Evolutionary conservation across 2,797 vertebrate genomes (phyloP).

Genomic region (Amniataba percoides): DNA sequence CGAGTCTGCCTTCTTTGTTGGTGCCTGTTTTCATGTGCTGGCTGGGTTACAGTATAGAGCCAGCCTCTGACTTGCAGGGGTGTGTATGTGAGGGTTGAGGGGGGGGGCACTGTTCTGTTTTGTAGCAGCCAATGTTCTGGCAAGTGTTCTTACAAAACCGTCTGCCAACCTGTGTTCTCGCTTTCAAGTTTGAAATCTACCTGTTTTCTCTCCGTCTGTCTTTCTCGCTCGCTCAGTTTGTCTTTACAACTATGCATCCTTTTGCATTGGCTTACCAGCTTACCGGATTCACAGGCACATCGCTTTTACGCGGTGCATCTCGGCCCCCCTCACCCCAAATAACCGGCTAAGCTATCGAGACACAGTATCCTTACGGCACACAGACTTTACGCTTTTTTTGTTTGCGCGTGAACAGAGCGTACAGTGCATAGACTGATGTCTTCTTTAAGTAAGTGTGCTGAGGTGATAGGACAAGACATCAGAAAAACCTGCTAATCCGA

Average conservation of each 20-base stretch:
- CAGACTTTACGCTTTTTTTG: conserved; percentile 54
- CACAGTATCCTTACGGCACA: conserved; percentile 74
- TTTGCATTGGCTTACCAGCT: conserved; percentile 65
- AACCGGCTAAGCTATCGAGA: conserved; percentile 75
- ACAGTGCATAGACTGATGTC: conserved; percentile 56
- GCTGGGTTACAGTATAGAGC: conserved; percentile 82
- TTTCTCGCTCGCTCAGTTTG: conserved; percentile 47
- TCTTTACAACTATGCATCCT: conserved; percentile 53
- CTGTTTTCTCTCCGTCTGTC: conserved; percentile 54
- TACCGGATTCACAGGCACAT: conserved; percentile 50
- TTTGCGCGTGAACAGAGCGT: conserved; percentile 53
- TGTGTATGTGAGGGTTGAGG: conserved; percentile 9
- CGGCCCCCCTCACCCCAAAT: conserved; percentile 59
- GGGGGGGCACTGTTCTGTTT: conserved; percentile 55
- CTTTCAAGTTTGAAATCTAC: conserved; percentile 70
- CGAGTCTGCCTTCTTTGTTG: conserved; percentile 81
- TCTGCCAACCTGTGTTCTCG: conserved; percentile 64
- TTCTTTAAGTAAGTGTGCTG: conserved; percentile 75
- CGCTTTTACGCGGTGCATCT: conserved; percentile 43
- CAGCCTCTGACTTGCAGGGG: conserved; percentile 63
- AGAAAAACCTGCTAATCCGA: conserved; percentile 76
- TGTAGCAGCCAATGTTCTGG: conserved; percentile 71
- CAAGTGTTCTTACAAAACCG: conserved; percentile 67
- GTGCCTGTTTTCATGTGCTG: conserved; percentile 75
- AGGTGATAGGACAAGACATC: conserved; percentile 71